Evolutionary conservation across 1,140 invertebrate genomes (phyloP).

Genomic region (Drosophila repletoides): DNA sequence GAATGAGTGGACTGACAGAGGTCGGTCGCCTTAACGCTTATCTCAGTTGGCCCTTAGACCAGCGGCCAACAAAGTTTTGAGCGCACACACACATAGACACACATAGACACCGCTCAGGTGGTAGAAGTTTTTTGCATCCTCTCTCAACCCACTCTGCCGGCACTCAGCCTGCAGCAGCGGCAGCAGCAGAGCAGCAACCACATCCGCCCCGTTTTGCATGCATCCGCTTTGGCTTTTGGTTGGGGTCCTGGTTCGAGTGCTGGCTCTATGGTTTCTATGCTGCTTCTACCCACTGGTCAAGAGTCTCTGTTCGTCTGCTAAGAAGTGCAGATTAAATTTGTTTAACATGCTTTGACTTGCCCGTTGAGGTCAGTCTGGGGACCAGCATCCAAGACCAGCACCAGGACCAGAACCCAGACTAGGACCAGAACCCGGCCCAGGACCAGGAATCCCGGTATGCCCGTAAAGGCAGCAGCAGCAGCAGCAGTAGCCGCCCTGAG

Average conservation of each 20-base stretch:
- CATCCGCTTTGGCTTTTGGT: conserved; percentile 26
- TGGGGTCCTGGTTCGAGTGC: too few species aligned
- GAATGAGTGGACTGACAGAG: conserved; percentile 26
- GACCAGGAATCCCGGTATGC: too few species aligned
- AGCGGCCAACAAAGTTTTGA: conserved; percentile 56
- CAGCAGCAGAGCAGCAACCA: conserved; percentile 11
- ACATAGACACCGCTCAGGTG: too few species aligned
- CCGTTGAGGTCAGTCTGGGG: conserved; percentile 44
- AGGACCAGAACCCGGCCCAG: too few species aligned
- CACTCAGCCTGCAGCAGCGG: not conserved
- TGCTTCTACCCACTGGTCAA: conserved; percentile 20
- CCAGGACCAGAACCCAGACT: too few species aligned
- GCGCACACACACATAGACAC: not conserved
- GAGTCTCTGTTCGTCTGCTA: conserved; percentile 44
- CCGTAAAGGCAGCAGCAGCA: not conserved
- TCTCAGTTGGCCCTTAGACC: conserved; percentile 35
- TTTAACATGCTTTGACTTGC: conserved; percentile 71
- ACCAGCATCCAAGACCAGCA: conserved; percentile 1
- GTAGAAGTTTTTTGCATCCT: not conserved
- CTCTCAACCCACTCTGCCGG: not conserved
- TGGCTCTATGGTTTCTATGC: not conserved
- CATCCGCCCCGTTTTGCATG: conserved; percentile 31
- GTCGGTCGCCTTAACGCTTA: conserved; percentile 34
- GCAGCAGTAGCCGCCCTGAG: not conserved
- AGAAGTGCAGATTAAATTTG: conserved; percentile 81